Evolutionary conservation across 2,888 invertebrate species (phyloP).

Genomic region (Rotaria magnacalcarata): DNA sequence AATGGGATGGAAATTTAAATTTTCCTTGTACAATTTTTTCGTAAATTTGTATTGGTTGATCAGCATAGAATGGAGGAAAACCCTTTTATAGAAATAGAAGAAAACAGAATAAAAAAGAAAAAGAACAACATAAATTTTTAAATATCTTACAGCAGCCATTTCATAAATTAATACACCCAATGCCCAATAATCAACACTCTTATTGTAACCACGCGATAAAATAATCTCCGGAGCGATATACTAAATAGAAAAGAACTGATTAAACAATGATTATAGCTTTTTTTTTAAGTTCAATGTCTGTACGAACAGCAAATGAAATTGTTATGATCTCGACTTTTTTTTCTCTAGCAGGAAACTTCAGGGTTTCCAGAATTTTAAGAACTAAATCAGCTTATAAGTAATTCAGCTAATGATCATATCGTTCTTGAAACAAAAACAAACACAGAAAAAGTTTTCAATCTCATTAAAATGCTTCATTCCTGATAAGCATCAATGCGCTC

Average conservation of each 20-base stretch:
- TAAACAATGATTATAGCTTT: no score
- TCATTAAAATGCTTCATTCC: no score
- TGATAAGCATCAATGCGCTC: background rate
- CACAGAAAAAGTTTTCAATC: no score
- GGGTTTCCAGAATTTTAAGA: no score
- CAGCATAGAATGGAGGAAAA: constrained; percentile 98
- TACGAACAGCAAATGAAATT: no score
- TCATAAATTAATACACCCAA: constrained; percentile 54
- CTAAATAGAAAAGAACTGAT: background rate
- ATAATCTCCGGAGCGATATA: constrained; percentile 46
- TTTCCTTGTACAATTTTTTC: constrained; percentile 99
- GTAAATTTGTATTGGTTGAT: constrained; percentile 99
- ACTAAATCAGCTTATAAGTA: no score
- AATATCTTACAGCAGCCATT: constrained; percentile 55
- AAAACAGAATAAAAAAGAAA: background rate
- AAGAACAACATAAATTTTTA: background rate
- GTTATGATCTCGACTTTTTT: no score
- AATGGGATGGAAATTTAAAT: constrained; percentile 94
- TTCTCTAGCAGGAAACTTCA: no score
- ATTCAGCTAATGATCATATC: background rate
- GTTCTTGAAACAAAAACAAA: background rate
- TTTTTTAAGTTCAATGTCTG: no score
- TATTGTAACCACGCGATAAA: constrained; percentile 46
- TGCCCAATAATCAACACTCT: constrained; percentile 46
- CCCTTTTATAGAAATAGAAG: constrained; percentile 63